These are phyloP conservation scores for Flexamia atlantica DNA, from an alignment of 2,888 invertebrate genomes.

Conservation along the genomic window DNA sequence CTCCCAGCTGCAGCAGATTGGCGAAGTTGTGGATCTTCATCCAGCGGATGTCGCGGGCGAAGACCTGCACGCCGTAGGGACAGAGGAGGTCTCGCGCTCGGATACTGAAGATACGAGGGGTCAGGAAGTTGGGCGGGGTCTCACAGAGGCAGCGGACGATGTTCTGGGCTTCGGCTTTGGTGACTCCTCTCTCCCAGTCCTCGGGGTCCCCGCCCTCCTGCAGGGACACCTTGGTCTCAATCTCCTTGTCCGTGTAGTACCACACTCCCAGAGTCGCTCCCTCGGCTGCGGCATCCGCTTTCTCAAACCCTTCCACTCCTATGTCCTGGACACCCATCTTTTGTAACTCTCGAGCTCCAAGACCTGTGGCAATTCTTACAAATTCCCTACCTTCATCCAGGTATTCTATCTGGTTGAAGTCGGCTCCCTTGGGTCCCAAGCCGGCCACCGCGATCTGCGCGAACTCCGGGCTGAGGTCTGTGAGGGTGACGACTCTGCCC, in stretches of 20 bases:
- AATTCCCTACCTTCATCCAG: conserved; percentile 74
- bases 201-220: conserved; percentile 63
- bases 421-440: conserved; percentile 74
- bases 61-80: conserved; percentile 65
- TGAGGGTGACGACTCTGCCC: conserved; percentile 41
- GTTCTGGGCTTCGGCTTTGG: conserved; percentile 85
- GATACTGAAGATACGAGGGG: conserved; percentile 69
- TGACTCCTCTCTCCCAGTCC: conserved; percentile 77
- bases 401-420: conserved; percentile 73
- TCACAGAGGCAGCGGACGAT: conserved; percentile 76
- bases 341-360: conserved; percentile 73
- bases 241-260: conserved; percentile 74
- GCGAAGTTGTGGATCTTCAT: conserved; percentile 64
- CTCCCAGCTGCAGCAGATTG: conserved; percentile 64
- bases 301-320: conserved; percentile 75
- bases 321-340: conserved; percentile 76
- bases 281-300: conserved; percentile 76
- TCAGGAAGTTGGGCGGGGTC: conserved; percentile 67
- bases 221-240: conserved; percentile 59
- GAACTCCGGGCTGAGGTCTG: conserved; percentile 66
- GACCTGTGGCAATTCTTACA: conserved; percentile 74
- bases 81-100: conserved; percentile 65
- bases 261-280: conserved; percentile 73
- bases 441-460: conserved; percentile 78
- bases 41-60: conserved; percentile 65